These are phyloP conservation scores for Sarcophaga subvicina DNA, from an alignment of 2,888 invertebrate genomes.

Conservation along the genomic window DNA sequence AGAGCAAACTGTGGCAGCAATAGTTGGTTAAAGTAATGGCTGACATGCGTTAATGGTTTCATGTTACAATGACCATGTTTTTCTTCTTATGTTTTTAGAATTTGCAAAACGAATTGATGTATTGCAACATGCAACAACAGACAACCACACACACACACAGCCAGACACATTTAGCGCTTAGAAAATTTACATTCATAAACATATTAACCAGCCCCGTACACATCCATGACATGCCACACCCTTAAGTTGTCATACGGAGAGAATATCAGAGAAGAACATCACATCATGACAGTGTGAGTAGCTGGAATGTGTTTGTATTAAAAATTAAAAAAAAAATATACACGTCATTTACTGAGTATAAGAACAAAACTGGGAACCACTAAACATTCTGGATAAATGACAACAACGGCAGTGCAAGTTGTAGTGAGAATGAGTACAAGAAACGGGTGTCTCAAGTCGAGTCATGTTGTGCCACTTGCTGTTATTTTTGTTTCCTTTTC, in stretches of 20 bases:
- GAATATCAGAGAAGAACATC: not conserved
- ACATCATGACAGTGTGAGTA: not conserved
- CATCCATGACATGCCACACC: conserved; percentile 61
- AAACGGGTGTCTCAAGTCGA: conserved; percentile 49
- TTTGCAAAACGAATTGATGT: conserved; percentile 15
- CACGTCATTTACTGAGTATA: not conserved
- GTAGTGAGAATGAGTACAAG: not conserved
- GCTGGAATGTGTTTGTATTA: not conserved
- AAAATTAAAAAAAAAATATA: not conserved
- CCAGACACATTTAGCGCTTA: not conserved
- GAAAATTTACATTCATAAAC: conserved; percentile 59
- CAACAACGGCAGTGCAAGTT: conserved; percentile 5
- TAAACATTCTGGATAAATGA: conserved; percentile 29
- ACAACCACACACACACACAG: not conserved
- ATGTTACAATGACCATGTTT: conserved; percentile 58
- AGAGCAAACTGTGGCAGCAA: conserved; percentile 5
- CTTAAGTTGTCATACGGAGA: conserved; percentile 23
- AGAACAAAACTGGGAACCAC: conserved; percentile 3
- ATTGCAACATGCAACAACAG: not conserved
- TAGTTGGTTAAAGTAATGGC: conserved; percentile 32
- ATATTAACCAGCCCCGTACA: conserved; percentile 52
- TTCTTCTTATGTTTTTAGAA: conserved; percentile 41
- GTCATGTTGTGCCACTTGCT: conserved; percentile 30
- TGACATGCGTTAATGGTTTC: conserved; percentile 64
- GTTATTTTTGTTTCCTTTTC: conserved; percentile 1